Evolutionary conservation across 2,113 vertebrate species (phyloP).

Genomic region (Butorides virescens): DNA sequence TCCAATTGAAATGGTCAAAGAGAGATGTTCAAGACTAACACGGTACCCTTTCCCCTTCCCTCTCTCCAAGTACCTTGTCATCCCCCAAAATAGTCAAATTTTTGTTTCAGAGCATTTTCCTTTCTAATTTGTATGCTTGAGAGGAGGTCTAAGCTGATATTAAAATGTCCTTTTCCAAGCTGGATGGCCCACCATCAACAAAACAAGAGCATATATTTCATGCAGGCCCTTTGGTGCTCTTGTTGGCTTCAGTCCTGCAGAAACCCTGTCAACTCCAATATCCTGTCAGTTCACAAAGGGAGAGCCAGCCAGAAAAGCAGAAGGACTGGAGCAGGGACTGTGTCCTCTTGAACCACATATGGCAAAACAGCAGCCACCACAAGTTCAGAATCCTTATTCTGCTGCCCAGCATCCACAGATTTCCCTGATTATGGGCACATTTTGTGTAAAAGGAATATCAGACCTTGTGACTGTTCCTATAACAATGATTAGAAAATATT

Average conservation of each 20-base stretch:
- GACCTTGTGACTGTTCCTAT: neutral
- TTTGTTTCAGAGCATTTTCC: neutral
- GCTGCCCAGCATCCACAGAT: neutral
- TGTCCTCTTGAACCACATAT: neutral
- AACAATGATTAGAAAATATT: neutral
- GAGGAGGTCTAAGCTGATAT: neutral
- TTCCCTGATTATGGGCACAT: neutral
- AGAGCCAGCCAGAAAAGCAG: neutral
- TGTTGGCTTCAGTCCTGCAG: neutral
- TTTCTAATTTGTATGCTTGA: neutral
- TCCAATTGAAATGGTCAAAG: neutral
- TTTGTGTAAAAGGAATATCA: neutral
- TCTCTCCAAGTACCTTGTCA: neutral
- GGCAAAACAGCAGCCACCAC: neutral
- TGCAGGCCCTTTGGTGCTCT: neutral
- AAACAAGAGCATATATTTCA: neutral
- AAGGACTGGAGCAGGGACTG: neutral
- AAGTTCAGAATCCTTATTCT: neutral
- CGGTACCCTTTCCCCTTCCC: neutral
- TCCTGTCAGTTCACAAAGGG: neutral
- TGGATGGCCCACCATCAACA: neutral
- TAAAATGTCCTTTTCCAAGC: neutral
- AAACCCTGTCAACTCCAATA: neutral
- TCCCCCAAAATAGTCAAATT: neutral
- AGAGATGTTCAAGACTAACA: neutral